These are phyloP conservation scores for Nannoperca obscura DNA, from an alignment of 2,797 vertebrate species.

Conservation along the genomic window DNA sequence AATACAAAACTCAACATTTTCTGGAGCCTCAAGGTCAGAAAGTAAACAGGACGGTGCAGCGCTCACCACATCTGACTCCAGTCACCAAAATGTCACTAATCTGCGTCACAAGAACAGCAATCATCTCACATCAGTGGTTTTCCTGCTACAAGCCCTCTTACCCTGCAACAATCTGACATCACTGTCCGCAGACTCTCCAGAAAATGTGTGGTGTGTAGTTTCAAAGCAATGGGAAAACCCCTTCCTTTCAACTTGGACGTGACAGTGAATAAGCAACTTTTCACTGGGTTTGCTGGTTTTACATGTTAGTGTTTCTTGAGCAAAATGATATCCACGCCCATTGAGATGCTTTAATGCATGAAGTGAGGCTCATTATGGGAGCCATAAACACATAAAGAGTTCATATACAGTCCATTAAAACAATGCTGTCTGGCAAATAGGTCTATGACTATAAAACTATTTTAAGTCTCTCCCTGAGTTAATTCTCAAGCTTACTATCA, in stretches of 20 bases:
- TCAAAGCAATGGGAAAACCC: conserved; percentile 69
- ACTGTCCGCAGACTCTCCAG: conserved; percentile 52
- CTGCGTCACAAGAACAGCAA: conserved; percentile 72
- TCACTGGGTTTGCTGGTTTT: conserved; percentile 40
- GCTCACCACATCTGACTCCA: conserved; percentile 66
- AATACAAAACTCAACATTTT: conserved; percentile 36
- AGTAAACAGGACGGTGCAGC: conserved; percentile 62
- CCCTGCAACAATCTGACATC: conserved; percentile 62
- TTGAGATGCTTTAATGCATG: not conserved
- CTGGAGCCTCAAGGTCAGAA: conserved; percentile 64
- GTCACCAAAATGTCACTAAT: conserved; percentile 65
- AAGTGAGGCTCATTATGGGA: conserved; percentile 1
- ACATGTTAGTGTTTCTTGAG: conserved; percentile 27
- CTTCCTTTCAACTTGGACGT: conserved; percentile 47
- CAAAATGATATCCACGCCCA: conserved; percentile 7
- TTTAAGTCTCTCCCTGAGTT: not conserved
- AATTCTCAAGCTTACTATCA: conserved; percentile 20
- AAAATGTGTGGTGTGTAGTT: conserved; percentile 56
- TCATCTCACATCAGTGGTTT: conserved; percentile 67
- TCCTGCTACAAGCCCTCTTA: conserved; percentile 53
- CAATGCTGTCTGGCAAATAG: not conserved
- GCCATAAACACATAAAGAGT: not conserved
- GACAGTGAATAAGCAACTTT: conserved; percentile 64
- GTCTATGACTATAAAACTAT: not conserved
- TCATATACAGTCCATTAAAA: not conserved